These are phyloP conservation scores for Holothuria leucospilota DNA, from an alignment of 53 echinoderm and acorn worm species.

Conservation along the genomic window DNA sequence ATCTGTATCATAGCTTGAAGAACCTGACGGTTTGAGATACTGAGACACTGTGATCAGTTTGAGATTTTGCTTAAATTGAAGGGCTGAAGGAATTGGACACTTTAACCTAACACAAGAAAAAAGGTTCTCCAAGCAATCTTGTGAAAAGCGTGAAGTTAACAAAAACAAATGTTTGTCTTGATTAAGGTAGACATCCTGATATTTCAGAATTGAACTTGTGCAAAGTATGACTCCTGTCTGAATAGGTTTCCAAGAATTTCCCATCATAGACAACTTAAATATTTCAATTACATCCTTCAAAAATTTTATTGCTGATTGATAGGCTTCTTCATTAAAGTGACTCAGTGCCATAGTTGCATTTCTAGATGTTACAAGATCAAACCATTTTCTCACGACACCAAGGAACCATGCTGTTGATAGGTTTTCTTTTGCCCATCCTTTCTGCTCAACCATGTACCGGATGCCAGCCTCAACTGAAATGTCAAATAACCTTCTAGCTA, in stretches of 20 bases:
- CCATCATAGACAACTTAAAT: background rate
- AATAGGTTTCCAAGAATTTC: slow-evolving; percentile 59
- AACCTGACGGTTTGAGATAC: background rate
- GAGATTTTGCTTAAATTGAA: slow-evolving; percentile 53
- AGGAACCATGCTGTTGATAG: slow-evolving; percentile 8
- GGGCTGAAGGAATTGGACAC: slow-evolving; percentile 66
- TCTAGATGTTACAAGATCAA: slow-evolving; percentile 48
- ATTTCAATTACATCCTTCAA: slow-evolving; percentile 36
- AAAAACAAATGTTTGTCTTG: slow-evolving; percentile 57
- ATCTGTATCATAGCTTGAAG: background rate
- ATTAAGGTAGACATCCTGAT: slow-evolving; percentile 59
- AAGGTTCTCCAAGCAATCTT: slow-evolving; percentile 71
- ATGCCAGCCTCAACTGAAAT: slow-evolving; percentile 46
- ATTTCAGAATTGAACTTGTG: slow-evolving; percentile 53
- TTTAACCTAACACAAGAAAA: slow-evolving; percentile 51
- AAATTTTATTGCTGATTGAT: slow-evolving; percentile 46
- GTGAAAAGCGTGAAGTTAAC: slow-evolving; percentile 54
- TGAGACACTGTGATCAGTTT: background rate
- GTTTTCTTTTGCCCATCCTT: slow-evolving; percentile 33
- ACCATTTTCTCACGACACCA: slow-evolving; percentile 15
- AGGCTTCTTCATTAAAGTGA: slow-evolving; percentile 44
- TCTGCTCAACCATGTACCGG: slow-evolving; percentile 48
- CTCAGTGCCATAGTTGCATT: slow-evolving; percentile 55
- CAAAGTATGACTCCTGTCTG: slow-evolving; percentile 62
- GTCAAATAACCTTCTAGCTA: slow-evolving; percentile 56